Percentiles rank a stretch among this genome's conserved stretches.
phyloP scores from a whole-genome alignment of 1,140 invertebrate species.

The Fopius arisanus region DNA sequence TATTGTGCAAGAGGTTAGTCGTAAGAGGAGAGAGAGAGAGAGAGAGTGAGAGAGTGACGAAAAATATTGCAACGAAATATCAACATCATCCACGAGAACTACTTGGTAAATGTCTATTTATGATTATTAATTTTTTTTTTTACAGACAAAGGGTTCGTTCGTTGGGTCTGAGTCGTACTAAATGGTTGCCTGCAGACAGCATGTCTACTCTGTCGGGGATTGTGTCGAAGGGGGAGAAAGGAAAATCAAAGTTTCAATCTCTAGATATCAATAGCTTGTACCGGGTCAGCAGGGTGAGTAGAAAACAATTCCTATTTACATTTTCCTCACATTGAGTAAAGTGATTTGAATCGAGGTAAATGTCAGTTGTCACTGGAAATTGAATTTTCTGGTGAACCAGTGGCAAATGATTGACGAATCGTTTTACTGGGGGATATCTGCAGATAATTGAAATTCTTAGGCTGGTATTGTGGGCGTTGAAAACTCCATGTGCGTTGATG shows the following conservation, averaged over 20 bases:
- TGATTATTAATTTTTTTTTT: conserved; percentile 33
- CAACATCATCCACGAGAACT: no score
- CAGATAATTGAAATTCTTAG: no score
- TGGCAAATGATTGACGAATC: background rate
- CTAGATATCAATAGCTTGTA: conserved; percentile 98
- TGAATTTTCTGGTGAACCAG: background rate
- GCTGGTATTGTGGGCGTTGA: no score
- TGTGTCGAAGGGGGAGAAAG: conserved; percentile 88
- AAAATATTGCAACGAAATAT: no score
- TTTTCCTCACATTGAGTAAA: background rate
- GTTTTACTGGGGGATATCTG: no score
- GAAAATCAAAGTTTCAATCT: conserved; percentile 93
- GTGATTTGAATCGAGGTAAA: no score
- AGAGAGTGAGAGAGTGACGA: no score
- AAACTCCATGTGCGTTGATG: no score
- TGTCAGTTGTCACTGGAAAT: no score
- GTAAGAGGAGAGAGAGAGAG: no score
- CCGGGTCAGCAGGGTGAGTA: conserved; percentile 82
- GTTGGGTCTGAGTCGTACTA: conserved; percentile 78
- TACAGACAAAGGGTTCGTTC: conserved; percentile 81
- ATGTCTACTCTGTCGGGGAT: conserved; percentile 87
- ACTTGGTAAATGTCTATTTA: conserved; percentile 13
- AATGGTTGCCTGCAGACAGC: conserved; percentile 86
- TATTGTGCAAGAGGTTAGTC: no score
- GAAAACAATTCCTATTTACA: conserved; percentile 12